A percentile compares a stretch with the other conserved stretches of the same genome.
Conservation (phyloP, 1,140 invertebrate genomes). For the Danaus plexippus region DNA sequence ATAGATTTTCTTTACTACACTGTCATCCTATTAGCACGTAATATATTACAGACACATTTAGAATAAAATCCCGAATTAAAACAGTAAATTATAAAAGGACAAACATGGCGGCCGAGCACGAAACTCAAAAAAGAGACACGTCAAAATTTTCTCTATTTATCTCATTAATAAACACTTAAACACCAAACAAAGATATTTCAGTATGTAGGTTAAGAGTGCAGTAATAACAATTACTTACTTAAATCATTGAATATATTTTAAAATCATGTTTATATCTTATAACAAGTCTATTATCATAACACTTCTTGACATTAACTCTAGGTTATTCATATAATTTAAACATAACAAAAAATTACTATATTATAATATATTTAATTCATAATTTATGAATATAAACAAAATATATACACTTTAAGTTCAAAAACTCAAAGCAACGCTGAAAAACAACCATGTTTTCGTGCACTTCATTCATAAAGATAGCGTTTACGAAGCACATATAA, state of each 20-base stretch:
- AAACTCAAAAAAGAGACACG: constrained; percentile 63
- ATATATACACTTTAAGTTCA: constrained; percentile 39
- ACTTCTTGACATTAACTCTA: constrained; percentile 55
- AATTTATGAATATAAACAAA: constrained; percentile 31
- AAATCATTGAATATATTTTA: constrained; percentile 49
- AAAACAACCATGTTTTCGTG: constrained; percentile 69
- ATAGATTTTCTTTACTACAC: too few relatives aligned
- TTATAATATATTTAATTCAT: constrained; percentile 27
- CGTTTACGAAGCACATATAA: constrained; percentile 26
- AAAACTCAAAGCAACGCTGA: constrained; percentile 59
- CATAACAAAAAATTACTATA: constrained; percentile 37
- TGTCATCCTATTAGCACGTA: too few relatives aligned
- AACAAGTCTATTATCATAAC: constrained; percentile 50
- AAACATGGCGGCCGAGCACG: constrained; percentile 65
- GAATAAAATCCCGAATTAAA: constrained; percentile 9
- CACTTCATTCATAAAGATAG: constrained; percentile 47
- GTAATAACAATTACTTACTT: constrained; percentile 46
- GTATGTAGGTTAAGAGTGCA: constrained; percentile 21
- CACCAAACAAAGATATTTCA: constrained; percentile 13
- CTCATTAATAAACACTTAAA: constrained; percentile 21
- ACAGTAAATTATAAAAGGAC: constrained; percentile 57
- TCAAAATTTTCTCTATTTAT: constrained; percentile 51
- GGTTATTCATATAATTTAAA: constrained; percentile 57
- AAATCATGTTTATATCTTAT: constrained; percentile 56
- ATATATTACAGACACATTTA: too few relatives aligned